Percentiles rank a stretch among this genome's conserved stretches.
phyloP scores from a whole-genome alignment of 1,140 invertebrate species.

The Cotesia glomerata region DNA sequence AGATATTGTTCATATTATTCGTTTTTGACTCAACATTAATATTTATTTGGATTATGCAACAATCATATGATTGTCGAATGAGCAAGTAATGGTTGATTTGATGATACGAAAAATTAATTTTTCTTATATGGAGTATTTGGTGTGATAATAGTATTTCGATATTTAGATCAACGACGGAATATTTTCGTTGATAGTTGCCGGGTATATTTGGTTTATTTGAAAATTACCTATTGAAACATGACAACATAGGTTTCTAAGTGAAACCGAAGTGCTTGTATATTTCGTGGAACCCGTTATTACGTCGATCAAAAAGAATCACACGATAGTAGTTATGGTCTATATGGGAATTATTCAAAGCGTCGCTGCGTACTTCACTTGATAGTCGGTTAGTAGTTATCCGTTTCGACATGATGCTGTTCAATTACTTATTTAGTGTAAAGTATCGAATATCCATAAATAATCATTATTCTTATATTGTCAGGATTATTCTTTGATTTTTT shows the following conservation, averaged over 20 bases:
- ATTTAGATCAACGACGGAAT: constrained; percentile 26
- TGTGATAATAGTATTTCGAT: constrained; percentile 4
- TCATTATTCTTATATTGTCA: neutral
- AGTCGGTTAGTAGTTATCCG: neutral
- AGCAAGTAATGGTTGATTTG: neutral
- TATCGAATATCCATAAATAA: neutral
- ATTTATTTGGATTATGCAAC: neutral
- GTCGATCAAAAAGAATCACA: constrained; percentile 3
- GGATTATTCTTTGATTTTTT: neutral
- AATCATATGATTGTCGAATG: neutral
- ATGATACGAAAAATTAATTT: neutral
- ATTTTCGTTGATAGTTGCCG: constrained; percentile 22
- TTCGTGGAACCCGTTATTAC: neutral
- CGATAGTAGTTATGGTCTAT: neutral
- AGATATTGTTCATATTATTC: too few relatives aligned
- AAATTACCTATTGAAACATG: neutral
- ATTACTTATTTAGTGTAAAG: neutral
- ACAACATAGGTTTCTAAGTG: neutral
- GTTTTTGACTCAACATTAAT: neutral
- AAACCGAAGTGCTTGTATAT: neutral
- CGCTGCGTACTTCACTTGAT: constrained; percentile 17
- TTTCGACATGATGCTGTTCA: neutral
- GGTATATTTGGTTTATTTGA: neutral
- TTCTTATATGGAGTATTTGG: neutral
- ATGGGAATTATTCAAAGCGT: neutral